Evolutionary conservation across 1,140 invertebrate species (phyloP).

Genomic region (Linepithema humile): DNA sequence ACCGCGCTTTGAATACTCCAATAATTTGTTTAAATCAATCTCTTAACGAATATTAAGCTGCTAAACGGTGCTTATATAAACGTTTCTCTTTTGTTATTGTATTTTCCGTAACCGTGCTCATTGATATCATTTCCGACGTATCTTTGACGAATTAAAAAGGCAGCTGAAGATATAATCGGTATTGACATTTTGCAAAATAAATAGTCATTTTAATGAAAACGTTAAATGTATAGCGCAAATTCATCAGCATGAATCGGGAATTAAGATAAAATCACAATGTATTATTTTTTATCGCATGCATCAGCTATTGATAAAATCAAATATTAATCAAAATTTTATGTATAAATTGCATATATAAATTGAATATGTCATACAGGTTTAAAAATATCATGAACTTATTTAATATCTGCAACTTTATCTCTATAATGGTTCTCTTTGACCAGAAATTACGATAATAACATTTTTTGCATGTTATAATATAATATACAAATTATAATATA

Average conservation of each 20-base stretch:
- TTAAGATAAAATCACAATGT: slow-evolving; percentile 43
- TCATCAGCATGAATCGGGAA: background rate
- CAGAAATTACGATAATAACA: background rate
- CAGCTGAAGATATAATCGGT: background rate
- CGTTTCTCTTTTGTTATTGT: background rate
- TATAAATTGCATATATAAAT: slow-evolving; percentile 5
- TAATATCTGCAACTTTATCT: background rate
- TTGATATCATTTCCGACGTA: background rate
- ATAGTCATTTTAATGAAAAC: slow-evolving; percentile 18
- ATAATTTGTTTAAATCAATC: background rate
- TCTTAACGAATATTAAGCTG: background rate
- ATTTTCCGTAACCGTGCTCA: background rate
- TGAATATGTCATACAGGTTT: background rate
- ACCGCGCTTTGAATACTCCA: background rate
- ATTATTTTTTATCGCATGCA: slow-evolving; percentile 18
- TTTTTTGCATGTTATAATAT: background rate
- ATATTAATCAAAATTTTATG: slow-evolving; percentile 27
- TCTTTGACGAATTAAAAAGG: background rate
- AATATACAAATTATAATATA: background rate
- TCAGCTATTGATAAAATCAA: slow-evolving; percentile 45
- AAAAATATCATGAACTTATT: background rate
- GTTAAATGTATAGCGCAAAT: slow-evolving; percentile 20
- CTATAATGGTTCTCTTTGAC: background rate
- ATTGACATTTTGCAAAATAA: background rate
- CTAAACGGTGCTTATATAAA: background rate